phyloP scores from a whole-genome alignment of 2,888 invertebrate species.

The Torymus aiolomorphi region DNA sequence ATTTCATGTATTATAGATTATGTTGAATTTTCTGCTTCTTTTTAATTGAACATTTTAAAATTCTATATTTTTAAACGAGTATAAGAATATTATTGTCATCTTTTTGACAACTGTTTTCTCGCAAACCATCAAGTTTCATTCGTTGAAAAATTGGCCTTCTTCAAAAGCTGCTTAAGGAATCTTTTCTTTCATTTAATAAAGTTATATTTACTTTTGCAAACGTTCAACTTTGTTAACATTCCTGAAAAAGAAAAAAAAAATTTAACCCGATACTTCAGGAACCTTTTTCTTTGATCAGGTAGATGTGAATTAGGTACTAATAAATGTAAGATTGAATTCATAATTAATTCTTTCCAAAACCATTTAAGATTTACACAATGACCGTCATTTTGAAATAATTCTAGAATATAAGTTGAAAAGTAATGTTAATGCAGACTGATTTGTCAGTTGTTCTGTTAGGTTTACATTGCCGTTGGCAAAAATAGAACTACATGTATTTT shows the following conservation, averaged over 20 bases:
- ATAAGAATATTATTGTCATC: too few species aligned
- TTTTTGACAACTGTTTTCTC: too few species aligned
- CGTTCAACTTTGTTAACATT: slow-evolving; percentile 33
- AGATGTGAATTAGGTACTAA: slow-evolving; percentile 7
- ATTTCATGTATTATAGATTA: too few species aligned
- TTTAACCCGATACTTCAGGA: slow-evolving; percentile 10
- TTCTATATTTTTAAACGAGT: too few species aligned
- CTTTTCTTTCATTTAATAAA: too few species aligned
- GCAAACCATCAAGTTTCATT: too few species aligned
- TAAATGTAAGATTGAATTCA: slow-evolving; percentile 13
- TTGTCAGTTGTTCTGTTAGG: slow-evolving; percentile 12
- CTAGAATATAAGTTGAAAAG: background rate
- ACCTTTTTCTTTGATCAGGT: slow-evolving; percentile 11
- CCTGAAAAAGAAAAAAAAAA: slow-evolving; percentile 12
- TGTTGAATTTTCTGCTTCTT: too few species aligned
- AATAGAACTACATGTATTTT: slow-evolving; percentile 52
- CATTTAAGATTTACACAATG: slow-evolving; percentile 31
- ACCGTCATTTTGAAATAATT: slow-evolving; percentile 19
- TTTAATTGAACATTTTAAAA: too few species aligned
- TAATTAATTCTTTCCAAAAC: background rate
- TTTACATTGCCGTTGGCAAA: slow-evolving; percentile 5
- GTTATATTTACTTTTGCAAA: background rate
- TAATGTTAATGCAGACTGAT: slow-evolving; percentile 11
- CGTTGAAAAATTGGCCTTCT: too few species aligned
- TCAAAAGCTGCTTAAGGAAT: too few species aligned